Evolutionary conservation across 2,888 invertebrate genomes (phyloP), one percentile per base, ranked within the genome.

Genomic region (Dasysyrphus tricinctus): DNA sequence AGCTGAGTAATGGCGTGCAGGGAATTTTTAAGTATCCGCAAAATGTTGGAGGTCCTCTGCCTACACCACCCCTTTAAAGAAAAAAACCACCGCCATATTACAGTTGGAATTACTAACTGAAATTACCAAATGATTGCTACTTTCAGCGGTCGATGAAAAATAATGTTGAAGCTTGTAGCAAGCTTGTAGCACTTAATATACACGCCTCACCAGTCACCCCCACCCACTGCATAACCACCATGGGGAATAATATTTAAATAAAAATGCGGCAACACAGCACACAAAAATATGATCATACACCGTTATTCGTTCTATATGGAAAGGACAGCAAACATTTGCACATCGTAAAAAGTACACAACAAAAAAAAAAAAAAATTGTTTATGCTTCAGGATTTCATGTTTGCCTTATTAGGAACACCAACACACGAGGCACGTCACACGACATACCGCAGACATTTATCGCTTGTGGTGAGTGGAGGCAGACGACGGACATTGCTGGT

Each of bases 301-400:
- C n/a, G n/a, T n/a, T 16, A 54, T 32, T 14, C 32, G 47, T 32
- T 54, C 44, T 24, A 24, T 11, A 37, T 8, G 39, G n/a, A 19
- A 16, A 77, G 56, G 61, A 70, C 76, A 16, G 14, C 69, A 16
- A 16, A 81, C 56, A 70, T 81, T 76, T 69, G 76, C 76, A 70
- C 70, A 49, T 65, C 44, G 34, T 57, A 34, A 9, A 56, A 57
- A 57, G 59, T 34, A 19, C 42, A 44, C 8, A 7, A 19, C 42
- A 44, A 5, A 7, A 11, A 24, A 42, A 44, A 42, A 42, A 78
- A 42, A 39, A 51, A 37, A 54, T 44, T 34, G 49, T n/a, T 34
- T 16, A 34, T 24, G 32, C 11, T 37, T 37, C 34, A 34, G 44
- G 47, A 47, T 19, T 79, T 56, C 24, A 78, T 78, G 77, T 51